Evolutionary conservation across 2,113 vertebrate genomes (phyloP).

Genomic region (Suncus etruscus): DNA sequence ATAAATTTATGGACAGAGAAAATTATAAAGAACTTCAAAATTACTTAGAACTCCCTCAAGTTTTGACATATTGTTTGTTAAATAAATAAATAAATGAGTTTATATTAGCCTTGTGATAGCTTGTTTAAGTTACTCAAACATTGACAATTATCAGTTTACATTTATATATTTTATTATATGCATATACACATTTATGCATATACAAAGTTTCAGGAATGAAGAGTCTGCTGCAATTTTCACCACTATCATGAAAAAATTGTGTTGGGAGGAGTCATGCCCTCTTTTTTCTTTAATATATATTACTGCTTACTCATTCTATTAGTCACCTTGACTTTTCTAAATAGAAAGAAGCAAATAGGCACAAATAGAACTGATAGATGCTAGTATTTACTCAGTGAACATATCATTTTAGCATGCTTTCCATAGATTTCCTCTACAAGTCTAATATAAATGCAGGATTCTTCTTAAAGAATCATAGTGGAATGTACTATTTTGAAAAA

Average conservation of each 20-base stretch:
- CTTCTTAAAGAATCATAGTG: background rate
- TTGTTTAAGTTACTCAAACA: background rate
- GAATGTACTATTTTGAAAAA: background rate
- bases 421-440: background rate
- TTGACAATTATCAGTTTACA: background rate
- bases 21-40: background rate
- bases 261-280: accelerated
- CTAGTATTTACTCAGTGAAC: too few species aligned
- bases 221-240: background rate
- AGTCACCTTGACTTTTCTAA: background rate
- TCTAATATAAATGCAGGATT: background rate
- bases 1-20: background rate
- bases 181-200: too few species aligned
- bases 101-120: background rate
- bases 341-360: background rate
- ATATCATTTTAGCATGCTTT: background rate
- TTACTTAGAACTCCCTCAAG: constrained; percentile 2
- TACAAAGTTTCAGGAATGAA: background rate
- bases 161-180: background rate
- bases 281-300: too few species aligned
- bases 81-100: background rate
- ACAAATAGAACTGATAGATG: background rate
- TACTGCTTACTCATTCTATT: background rate
- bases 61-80: background rate
- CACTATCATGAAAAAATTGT: background rate